Evolutionary conservation across 2,888 invertebrate species (phyloP).

Genomic region (Rhagium mordax): DNA sequence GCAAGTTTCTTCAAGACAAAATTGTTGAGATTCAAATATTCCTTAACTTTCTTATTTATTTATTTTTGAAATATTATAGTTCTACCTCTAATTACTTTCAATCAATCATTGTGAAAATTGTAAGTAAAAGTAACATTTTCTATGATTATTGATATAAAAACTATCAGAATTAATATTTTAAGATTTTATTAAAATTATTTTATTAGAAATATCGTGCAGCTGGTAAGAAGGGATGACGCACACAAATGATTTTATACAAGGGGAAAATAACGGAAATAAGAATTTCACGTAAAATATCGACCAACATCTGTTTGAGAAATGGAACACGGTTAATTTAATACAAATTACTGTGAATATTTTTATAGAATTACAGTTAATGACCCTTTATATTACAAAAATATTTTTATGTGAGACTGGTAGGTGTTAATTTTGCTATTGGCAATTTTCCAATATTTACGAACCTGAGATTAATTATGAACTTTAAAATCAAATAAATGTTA

Average conservation of each 20-base stretch:
- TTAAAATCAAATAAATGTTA: background rate
- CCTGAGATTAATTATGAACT: background rate
- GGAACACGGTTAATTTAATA: background rate
- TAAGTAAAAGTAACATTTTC: no score
- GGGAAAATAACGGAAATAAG: background rate
- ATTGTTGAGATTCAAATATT: no score
- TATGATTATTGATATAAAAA: no score
- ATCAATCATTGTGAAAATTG: no score
- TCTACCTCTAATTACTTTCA: no score
- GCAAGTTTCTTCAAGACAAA: no score
- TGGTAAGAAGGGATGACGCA: no score
- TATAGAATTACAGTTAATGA: background rate
- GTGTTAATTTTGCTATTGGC: background rate
- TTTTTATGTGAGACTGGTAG: background rate
- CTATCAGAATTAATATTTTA: no score
- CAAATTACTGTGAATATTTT: background rate
- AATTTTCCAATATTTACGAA: conserved; percentile 1
- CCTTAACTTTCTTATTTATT: no score
- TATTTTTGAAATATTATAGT: no score
- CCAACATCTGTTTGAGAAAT: background rate
- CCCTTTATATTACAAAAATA: background rate
- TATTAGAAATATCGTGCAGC: no score
- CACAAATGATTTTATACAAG: background rate
- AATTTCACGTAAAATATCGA: background rate
- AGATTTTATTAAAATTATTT: no score